Base-by-base conservation (phyloP, 1,140 invertebrate species). In the Atta texana region DNA sequence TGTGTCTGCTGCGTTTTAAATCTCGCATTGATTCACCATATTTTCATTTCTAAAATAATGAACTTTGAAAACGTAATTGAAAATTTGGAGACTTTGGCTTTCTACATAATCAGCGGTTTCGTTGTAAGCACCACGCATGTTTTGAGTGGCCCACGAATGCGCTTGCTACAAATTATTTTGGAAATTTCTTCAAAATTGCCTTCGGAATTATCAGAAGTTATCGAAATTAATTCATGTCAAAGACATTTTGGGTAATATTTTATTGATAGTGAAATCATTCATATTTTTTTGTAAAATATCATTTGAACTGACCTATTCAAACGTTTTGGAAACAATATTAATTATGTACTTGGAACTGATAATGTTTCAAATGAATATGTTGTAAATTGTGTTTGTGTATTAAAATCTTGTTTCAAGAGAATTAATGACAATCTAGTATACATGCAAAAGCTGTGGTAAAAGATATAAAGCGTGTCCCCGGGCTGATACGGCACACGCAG, bases 291-390 rank as follows among this genome's bases (percentile, higher is more conserved):
- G 0, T 68, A 68, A 44, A 8, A 14, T 31, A 31, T 3, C 10
- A 1, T 21, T 21, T 0, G 4, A 44, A 44, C 7, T 21, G 1
- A 68, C 0, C 1, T 14, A 4, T 21, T 68, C 1, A 0, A 21
- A 14, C 12, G 6, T 44, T 6, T 8, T 68, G n/a, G 0, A 12
- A 1, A 0, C 5, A 14, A 0, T 68, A 21, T n/a, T 75, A 3
- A 18, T 1, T 0, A 14, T 92, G 0, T 93, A 93, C 24, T 80
- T 88, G 6, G 85, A 89, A 0, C 14, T 92, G 7, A 10, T 90
- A 0, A 69, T 92, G 5, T 93, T 85, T 72, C 44, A 89, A 0
- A 87, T 94, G 74, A 93, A 94, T 76, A 92, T 88, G 28, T 80
- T 93, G 0, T 91, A 2, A 91, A 94, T 51, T 94, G 66, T 69